phyloP scores from a whole-genome alignment of 30 jellyfish, hydroid and myxozoan species.

The Chrysaora quinquecirrha region DNA sequence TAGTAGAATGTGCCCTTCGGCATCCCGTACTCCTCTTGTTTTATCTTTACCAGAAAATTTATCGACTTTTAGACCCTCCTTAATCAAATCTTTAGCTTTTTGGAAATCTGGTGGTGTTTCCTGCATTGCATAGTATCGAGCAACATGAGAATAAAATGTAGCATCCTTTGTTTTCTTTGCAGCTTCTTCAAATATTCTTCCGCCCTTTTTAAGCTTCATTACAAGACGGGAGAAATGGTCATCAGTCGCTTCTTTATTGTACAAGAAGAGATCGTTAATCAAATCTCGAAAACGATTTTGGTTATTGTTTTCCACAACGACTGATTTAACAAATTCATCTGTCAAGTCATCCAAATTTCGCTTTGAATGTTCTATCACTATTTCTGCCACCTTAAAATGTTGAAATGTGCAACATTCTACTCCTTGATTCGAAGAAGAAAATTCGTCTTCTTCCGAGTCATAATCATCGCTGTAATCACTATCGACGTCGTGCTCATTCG shows the following conservation, averaged over 20 bases:
- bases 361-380: slow-evolving; percentile 24
- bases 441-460: slow-evolving; percentile 11
- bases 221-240: slow-evolving; percentile 24
- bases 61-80: slow-evolving; percentile 25
- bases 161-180: slow-evolving; percentile 34
- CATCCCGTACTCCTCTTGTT: slow-evolving; percentile 15
- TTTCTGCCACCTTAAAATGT: slow-evolving; percentile 36
- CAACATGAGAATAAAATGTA: slow-evolving; percentile 45
- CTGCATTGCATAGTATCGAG: slow-evolving; percentile 15
- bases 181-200: slow-evolving; percentile 51
- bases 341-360: slow-evolving; percentile 25
- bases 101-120: not conserved
- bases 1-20: slow-evolving; percentile 30
- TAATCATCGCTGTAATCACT: slow-evolving; percentile 1
- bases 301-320: slow-evolving; percentile 2
- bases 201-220: not conserved
- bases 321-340: slow-evolving; percentile 25
- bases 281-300: slow-evolving; percentile 8
- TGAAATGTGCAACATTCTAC: slow-evolving; percentile 30
- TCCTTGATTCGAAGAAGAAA: not conserved
- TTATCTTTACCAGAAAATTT: slow-evolving; percentile 5
- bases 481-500: not conserved
- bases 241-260: slow-evolving; percentile 12
- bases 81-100: slow-evolving; percentile 17
- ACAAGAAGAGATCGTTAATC: slow-evolving; percentile 38